Conservation (phyloP, 2,113 vertebrate genomes). For the Neolamprologus brichardi region DNA sequence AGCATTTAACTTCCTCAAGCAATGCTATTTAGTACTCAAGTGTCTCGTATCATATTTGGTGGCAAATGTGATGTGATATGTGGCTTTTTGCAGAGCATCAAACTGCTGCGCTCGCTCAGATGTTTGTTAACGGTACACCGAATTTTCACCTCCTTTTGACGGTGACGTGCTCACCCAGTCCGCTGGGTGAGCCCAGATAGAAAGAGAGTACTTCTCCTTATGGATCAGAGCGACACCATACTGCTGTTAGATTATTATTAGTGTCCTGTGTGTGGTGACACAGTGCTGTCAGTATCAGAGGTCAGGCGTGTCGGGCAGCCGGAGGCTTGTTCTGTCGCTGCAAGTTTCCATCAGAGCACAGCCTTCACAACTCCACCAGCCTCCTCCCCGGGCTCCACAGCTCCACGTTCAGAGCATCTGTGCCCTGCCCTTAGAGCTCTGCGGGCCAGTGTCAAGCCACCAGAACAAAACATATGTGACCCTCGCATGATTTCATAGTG, state of each 20-base stretch:
- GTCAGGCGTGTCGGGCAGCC: conserved; percentile 14
- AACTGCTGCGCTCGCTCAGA: neutral
- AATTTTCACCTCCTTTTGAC: neutral
- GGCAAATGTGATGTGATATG: neutral
- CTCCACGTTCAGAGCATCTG: conserved; percentile 42
- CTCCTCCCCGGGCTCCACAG: neutral
- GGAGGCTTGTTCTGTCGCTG: conserved; percentile 28
- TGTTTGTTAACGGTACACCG: neutral
- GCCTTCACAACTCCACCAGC: conserved; percentile 13
- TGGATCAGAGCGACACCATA: neutral
- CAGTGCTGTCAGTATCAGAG: conserved; percentile 16
- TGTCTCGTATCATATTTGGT: neutral
- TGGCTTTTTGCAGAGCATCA: neutral
- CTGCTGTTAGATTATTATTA: conserved; percentile 13
- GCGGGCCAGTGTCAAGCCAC: neutral
- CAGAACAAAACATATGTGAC: conserved; percentile 34
- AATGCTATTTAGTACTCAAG: neutral
- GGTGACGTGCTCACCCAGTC: neutral
- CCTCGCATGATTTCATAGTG: neutral
- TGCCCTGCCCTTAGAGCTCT: conserved; percentile 12
- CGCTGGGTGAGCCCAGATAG: neutral
- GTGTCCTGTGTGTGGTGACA: conserved; percentile 1
- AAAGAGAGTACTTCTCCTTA: neutral
- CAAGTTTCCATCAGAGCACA: neutral
- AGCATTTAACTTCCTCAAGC: neutral